Conservation (phyloP, 2,113 vertebrate species). For the Tragelaphus scriptus region DNA sequence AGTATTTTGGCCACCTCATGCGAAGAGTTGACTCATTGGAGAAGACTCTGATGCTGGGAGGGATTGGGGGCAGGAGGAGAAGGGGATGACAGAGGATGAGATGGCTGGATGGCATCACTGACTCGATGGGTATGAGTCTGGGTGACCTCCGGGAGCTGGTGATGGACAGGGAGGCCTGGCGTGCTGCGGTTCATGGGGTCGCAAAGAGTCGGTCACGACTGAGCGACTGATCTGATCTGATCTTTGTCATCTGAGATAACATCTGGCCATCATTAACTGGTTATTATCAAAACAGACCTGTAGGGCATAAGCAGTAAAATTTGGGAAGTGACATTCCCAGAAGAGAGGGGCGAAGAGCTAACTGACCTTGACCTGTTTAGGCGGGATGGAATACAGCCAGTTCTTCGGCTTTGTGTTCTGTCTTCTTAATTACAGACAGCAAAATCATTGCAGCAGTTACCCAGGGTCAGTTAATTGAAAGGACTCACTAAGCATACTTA, state of each 20-base stretch:
- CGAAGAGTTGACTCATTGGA: too few species aligned
- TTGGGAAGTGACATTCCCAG: neutral
- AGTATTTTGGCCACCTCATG: too few species aligned
- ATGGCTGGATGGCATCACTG: too few species aligned
- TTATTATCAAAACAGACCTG: neutral
- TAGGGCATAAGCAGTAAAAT: neutral
- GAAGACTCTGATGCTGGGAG: too few species aligned
- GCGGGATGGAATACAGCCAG: neutral
- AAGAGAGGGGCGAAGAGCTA: neutral
- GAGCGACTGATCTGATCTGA: too few species aligned
- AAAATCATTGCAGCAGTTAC: neutral
- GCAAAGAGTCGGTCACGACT: too few species aligned
- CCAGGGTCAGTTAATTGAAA: neutral
- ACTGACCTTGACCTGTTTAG: conserved; percentile 12
- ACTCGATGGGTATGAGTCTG: too few species aligned
- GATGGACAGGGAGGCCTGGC: too few species aligned
- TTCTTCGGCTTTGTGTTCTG: neutral
- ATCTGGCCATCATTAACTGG: neutral
- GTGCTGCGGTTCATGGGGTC: too few species aligned
- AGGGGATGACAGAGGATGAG: too few species aligned
- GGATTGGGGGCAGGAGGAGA: too few species aligned
- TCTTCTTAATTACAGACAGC: conserved; percentile 32
- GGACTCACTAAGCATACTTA: neutral
- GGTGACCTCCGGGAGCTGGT: too few species aligned
- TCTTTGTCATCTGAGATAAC: neutral